Evolutionary conservation across 2,797 vertebrate species (phyloP).

Genomic region (Podarcis siculus): DNA sequence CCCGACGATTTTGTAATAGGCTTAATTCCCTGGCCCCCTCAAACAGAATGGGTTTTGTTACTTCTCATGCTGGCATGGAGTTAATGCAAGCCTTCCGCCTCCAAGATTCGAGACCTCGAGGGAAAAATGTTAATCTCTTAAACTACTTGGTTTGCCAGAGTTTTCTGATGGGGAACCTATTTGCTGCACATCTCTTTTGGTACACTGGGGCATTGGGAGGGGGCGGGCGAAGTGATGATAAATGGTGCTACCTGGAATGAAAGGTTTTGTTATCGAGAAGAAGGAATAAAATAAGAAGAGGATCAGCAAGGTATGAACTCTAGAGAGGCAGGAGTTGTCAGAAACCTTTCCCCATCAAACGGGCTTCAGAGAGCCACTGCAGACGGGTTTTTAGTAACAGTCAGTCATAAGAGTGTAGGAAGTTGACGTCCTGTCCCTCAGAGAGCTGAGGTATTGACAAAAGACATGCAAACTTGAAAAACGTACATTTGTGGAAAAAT

Average conservation of each 20-base stretch:
- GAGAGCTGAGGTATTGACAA: slow-evolving; percentile 70
- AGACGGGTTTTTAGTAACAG: slow-evolving; percentile 75
- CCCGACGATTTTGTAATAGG: slow-evolving; percentile 32
- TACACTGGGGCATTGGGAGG: slow-evolving; percentile 1
- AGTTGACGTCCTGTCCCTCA: slow-evolving; percentile 71
- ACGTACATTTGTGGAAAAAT: slow-evolving; percentile 86
- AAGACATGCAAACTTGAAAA: slow-evolving; percentile 85
- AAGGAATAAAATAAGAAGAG: slow-evolving; percentile 32
- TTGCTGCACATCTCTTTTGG: slow-evolving; percentile 33
- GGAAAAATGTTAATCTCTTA: slow-evolving; percentile 23
- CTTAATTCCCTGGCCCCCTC: slow-evolving; percentile 18
- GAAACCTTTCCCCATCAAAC: slow-evolving; percentile 70
- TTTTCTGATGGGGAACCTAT: slow-evolving; percentile 31
- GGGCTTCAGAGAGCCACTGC: slow-evolving; percentile 65
- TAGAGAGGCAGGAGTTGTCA: slow-evolving; percentile 69
- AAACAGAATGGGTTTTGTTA: slow-evolving; percentile 35
- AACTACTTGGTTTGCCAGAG: slow-evolving; percentile 34
- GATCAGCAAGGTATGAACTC: slow-evolving; percentile 65
- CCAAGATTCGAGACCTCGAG: slow-evolving; percentile 4
- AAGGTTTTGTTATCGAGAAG: slow-evolving; percentile 39
- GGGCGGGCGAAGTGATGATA: slow-evolving; percentile 17
- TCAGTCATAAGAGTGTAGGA: slow-evolving; percentile 71
- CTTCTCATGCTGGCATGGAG: neutral
- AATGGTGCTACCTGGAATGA: slow-evolving; percentile 50
- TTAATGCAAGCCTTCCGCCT: slow-evolving; percentile 25